A percentile compares a stretch with the other conserved stretches of the same genome.
Conservation (phyloP, 2,797 vertebrate species). For the Schizopygopsis pylzovi region DNA sequence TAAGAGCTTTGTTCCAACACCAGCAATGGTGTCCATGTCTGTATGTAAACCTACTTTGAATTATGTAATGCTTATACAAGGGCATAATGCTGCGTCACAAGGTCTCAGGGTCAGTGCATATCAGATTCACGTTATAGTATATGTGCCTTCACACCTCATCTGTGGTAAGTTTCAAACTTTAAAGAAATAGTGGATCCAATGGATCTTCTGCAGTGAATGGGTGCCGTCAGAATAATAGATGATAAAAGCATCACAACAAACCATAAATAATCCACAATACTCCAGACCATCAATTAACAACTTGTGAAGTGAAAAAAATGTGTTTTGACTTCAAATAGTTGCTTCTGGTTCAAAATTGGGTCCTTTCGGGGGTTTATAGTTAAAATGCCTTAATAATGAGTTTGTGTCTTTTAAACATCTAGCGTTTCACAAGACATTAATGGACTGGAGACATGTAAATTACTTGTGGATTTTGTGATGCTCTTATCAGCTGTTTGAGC, state of each 20-base stretch:
- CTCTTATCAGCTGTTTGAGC: not conserved
- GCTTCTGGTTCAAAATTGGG: not conserved
- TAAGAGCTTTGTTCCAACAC: conserved; percentile 24
- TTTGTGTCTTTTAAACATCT: not conserved
- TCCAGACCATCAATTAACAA: not conserved
- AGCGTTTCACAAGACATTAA: not conserved
- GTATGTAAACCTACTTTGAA: not conserved
- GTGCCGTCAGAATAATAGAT: not conserved
- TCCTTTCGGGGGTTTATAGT: not conserved
- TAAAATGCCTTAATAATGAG: not conserved
- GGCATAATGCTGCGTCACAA: conserved; percentile 9
- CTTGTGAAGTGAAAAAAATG: not conserved
- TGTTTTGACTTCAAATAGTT: not conserved
- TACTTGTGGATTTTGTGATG: not conserved
- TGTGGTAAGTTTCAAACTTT: not conserved
- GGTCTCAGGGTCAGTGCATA: not conserved
- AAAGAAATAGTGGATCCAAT: not conserved
- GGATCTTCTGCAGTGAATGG: not conserved
- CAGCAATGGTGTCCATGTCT: not conserved
- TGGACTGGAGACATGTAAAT: not conserved
- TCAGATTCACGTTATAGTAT: not conserved
- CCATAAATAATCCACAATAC: not conserved
- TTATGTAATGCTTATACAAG: conserved; percentile 4
- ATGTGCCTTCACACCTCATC: not conserved
- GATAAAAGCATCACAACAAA: not conserved